phyloP scores from a whole-genome alignment of 2,888 invertebrate species.

The Ceriagrion tenellum region DNA sequence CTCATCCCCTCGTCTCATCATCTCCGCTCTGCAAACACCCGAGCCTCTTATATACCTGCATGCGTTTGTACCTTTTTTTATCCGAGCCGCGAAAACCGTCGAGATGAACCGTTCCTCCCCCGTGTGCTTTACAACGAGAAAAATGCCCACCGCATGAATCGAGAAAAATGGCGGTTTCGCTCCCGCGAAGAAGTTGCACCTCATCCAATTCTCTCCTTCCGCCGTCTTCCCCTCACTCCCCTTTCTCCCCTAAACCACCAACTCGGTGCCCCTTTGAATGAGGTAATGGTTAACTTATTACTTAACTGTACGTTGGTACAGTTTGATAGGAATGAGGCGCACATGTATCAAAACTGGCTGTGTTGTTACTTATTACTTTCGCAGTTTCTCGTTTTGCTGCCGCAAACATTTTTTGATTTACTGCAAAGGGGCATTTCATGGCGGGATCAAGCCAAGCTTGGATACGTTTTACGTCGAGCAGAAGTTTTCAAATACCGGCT shows the following conservation, averaged over 20 bases:
- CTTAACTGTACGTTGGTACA: too few relatives aligned
- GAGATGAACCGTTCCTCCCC: not conserved
- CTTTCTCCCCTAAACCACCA: not conserved
- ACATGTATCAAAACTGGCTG: too few relatives aligned
- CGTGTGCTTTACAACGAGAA: not conserved
- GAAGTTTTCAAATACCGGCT: too few relatives aligned
- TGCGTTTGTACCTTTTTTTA: not conserved
- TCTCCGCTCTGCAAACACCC: not conserved
- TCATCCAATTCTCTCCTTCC: not conserved
- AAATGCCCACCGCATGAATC: conserved; percentile 12
- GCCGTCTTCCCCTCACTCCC: not conserved
- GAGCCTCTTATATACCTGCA: not conserved
- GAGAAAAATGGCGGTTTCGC: conserved; percentile 6
- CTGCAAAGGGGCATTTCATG: too few relatives aligned
- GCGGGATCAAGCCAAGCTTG: too few relatives aligned
- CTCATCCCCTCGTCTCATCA: not conserved
- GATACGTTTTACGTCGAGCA: too few relatives aligned
- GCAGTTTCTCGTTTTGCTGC: too few relatives aligned
- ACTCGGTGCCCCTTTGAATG: not conserved
- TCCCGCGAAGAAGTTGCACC: not conserved
- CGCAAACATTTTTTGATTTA: too few relatives aligned
- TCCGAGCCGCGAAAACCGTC: not conserved
- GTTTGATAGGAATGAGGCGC: too few relatives aligned
- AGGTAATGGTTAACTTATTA: too few relatives aligned
- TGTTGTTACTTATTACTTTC: too few relatives aligned